Evolutionary conservation across 2,113 vertebrate species (phyloP).

Genomic region (Setophaga kirtlandii): DNA sequence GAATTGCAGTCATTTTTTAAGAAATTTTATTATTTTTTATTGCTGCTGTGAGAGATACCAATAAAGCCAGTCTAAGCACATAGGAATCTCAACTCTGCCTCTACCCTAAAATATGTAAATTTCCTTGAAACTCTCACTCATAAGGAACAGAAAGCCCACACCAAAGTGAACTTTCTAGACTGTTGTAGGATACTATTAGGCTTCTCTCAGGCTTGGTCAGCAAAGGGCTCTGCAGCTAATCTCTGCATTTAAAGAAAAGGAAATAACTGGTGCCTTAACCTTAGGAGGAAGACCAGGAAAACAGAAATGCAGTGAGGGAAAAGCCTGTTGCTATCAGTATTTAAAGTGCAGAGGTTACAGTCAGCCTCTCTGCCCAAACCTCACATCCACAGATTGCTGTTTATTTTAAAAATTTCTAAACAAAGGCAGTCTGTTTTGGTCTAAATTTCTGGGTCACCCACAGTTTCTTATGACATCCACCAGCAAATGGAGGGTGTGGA

Average conservation of each 20-base stretch:
- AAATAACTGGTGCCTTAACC: background rate
- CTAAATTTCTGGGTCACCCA: background rate
- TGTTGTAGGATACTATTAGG: background rate
- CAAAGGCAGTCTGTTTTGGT: background rate
- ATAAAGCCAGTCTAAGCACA: conserved; percentile 21
- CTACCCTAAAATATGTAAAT: background rate
- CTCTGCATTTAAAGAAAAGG: background rate
- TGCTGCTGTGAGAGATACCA: conserved; percentile 2
- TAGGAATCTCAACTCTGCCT: conserved; percentile 23
- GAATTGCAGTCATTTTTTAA: background rate
- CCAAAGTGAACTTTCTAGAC: background rate
- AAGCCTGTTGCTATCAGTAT: background rate
- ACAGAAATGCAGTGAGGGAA: background rate
- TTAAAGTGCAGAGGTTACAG: background rate
- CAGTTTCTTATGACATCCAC: background rate
- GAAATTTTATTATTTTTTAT: conserved; percentile 38
- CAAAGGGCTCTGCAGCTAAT: background rate
- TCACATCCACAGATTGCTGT: background rate
- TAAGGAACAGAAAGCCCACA: background rate
- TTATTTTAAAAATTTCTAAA: background rate
- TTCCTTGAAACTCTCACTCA: background rate
- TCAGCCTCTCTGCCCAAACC: background rate
- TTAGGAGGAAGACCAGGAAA: background rate
- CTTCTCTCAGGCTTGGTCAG: background rate
- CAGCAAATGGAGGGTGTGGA: background rate